A percentile compares a stretch with the other conserved stretches of the same genome.
These are phyloP conservation scores for Odontophorus gujanensis DNA, from an alignment of 2,113 vertebrate genomes.

Conservation along the genomic window DNA sequence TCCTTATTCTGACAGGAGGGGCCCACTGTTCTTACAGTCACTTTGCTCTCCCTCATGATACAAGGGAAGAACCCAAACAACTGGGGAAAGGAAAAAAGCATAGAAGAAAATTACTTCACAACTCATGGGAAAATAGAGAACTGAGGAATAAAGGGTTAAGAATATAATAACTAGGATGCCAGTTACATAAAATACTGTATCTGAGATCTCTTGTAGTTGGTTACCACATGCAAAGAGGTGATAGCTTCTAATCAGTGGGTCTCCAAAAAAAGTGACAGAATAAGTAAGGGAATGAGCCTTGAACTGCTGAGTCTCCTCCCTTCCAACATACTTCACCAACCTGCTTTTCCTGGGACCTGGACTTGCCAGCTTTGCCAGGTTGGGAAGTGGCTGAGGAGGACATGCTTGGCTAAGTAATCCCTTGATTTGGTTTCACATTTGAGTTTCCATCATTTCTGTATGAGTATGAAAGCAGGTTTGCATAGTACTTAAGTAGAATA, in stretches of 20 bases:
- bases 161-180: neutral
- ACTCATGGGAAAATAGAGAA: fast-evolving
- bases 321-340: neutral
- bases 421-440: neutral
- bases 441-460: neutral
- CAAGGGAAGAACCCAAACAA: neutral
- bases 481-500: neutral
- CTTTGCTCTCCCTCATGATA: neutral
- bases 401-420: neutral
- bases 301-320: neutral
- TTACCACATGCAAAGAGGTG: neutral
- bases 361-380: neutral
- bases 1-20: neutral
- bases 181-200: neutral
- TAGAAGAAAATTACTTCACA: neutral
- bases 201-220: neutral
- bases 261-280: neutral
- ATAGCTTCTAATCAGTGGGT: neutral
- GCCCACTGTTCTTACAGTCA: neutral
- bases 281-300: neutral
- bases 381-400: neutral
- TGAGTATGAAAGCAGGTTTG: neutral
- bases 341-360: neutral
- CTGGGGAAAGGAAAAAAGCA: neutral
- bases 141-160: neutral